Conservation (phyloP, 2,797 vertebrate species). For the Myotis planiceps region DNA sequence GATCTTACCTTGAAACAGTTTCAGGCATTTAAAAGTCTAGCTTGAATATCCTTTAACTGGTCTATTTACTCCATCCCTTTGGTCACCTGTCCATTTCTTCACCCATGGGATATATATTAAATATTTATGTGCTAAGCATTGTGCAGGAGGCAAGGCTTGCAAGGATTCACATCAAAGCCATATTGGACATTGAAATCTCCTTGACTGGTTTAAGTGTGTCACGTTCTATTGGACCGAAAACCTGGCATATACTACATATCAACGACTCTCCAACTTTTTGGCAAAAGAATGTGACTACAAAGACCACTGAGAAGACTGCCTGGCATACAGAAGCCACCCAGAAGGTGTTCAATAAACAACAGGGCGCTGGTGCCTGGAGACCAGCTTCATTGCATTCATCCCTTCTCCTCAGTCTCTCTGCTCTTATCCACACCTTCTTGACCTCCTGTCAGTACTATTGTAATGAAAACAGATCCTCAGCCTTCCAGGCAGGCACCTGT, state of each 20-base stretch:
- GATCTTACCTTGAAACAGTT: background rate
- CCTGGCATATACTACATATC: background rate
- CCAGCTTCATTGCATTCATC: fast-evolving
- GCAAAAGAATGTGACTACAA: background rate
- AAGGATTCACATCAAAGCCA: background rate
- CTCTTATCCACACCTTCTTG: background rate
- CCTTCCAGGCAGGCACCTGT: background rate
- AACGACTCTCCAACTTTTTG: background rate
- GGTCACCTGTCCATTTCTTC: background rate
- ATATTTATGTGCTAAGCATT: background rate
- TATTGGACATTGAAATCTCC: conserved; percentile 8
- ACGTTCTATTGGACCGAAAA: background rate
- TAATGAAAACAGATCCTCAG: background rate
- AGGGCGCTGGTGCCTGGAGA: fast-evolving
- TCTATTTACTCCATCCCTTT: background rate
- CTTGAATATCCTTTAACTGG: background rate
- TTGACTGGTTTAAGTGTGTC: background rate
- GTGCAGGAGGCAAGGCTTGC: background rate
- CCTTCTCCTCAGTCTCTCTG: no score
- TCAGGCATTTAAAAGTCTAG: background rate
- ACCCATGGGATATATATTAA: background rate
- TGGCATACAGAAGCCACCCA: background rate
- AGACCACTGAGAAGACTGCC: background rate
- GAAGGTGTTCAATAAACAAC: background rate
- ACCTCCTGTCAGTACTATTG: background rate